These are phyloP conservation scores for Pocillopora grandis DNA, from an alignment of 92 coral and sea anemone species.

Conservation along the genomic window DNA sequence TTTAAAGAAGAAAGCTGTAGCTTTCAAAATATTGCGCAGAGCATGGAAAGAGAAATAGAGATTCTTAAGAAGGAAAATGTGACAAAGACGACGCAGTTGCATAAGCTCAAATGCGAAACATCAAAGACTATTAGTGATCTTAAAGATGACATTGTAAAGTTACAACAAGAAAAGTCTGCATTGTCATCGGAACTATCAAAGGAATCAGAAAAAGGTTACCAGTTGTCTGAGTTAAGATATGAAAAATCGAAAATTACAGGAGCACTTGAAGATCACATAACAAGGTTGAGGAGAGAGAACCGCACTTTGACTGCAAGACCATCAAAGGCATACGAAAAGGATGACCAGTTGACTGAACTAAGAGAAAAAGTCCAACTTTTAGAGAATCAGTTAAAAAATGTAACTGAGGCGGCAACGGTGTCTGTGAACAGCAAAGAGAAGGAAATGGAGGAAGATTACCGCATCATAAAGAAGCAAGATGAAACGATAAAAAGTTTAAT, in stretches of 20 bases:
- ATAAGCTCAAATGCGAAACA: background rate
- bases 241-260: background rate
- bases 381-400: background rate
- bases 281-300: background rate
- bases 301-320: no score
- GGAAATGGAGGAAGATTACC: slow-evolving; percentile 2
- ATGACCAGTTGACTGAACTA: no score
- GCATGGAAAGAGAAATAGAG: background rate
- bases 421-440: background rate
- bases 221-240: background rate
- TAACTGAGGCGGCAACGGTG: background rate
- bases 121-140: background rate
- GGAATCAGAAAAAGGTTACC: slow-evolving; percentile 1
- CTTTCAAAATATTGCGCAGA: background rate
- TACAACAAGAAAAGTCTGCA: background rate
- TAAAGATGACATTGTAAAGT: background rate
- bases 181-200: background rate
- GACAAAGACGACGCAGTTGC: background rate
- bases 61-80: background rate
- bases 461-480: background rate
- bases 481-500: background rate
- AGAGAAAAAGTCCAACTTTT: background rate
- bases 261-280: background rate
- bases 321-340: no score
- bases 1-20: no score